Conservation (phyloP, 1,140 invertebrate genomes). For the Drosophila sulfurigaster region DNA sequence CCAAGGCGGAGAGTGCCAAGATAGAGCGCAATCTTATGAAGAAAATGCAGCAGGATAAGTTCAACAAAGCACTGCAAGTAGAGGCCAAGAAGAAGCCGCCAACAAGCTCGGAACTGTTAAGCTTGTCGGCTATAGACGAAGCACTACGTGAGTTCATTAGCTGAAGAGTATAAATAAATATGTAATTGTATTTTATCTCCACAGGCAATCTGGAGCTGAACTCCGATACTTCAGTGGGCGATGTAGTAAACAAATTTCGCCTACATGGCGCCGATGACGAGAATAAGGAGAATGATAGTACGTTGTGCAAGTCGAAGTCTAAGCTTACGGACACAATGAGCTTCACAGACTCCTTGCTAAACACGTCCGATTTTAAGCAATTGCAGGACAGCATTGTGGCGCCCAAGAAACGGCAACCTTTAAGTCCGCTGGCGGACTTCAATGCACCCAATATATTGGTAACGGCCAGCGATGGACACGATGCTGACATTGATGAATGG, state of each 20-base stretch:
- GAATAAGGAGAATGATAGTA: conserved; percentile 67
- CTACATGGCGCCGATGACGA: conserved; percentile 28
- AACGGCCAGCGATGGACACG: conserved; percentile 42
- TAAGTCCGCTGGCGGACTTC: conserved; percentile 69
- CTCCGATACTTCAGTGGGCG: conserved; percentile 62
- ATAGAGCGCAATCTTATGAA: conserved; percentile 55
- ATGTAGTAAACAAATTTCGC: conserved; percentile 56
- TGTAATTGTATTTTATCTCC: not conserved
- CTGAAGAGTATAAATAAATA: not conserved
- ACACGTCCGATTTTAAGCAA: conserved; percentile 67
- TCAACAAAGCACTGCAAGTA: conserved; percentile 34
- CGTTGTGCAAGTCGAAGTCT: conserved; percentile 51
- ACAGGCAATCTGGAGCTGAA: conserved; percentile 61
- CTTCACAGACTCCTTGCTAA: conserved; percentile 74
- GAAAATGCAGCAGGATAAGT: conserved; percentile 53
- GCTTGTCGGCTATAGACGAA: conserved; percentile 75
- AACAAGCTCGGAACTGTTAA: conserved; percentile 68
- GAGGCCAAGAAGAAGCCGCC: conserved; percentile 46
- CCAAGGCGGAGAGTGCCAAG: conserved; percentile 46
- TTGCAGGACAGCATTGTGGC: conserved; percentile 57
- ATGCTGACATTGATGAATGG: conserved; percentile 72
- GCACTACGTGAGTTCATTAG: conserved; percentile 55
- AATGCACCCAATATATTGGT: conserved; percentile 48
- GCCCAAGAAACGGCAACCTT: conserved; percentile 50
- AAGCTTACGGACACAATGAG: conserved; percentile 70